Percentiles rank a stretch among this genome's conserved stretches.
Evolutionary conservation across 2,888 invertebrate species (phyloP).

Genomic region (Ptychoptera albimana): DNA sequence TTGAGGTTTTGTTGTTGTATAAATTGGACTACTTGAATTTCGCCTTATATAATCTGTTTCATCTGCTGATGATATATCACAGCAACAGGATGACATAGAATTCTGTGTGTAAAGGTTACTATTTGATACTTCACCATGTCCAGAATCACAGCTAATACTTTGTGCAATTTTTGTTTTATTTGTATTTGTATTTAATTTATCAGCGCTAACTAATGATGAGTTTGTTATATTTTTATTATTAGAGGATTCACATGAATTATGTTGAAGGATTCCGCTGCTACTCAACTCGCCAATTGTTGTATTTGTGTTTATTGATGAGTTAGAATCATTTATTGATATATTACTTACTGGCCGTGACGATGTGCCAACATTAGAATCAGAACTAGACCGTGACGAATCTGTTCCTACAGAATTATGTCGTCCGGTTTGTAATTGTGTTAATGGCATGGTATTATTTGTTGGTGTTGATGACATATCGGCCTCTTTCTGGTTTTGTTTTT

Average conservation of each 20-base stretch:
- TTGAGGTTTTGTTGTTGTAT: background rate
- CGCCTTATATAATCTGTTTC: conserved; percentile 11
- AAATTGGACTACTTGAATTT: conserved; percentile 3
- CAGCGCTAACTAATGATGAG: no score
- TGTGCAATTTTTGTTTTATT: background rate
- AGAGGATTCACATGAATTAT: no score
- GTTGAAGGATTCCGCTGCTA: no score
- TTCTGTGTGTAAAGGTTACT: conserved; percentile 13
- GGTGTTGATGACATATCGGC: background rate
- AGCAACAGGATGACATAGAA: conserved; percentile 13
- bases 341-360: background rate
- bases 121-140: conserved; percentile 22
- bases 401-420: background rate
- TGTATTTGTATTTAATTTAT: background rate
- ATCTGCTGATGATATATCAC: conserved; percentile 11
- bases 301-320: background rate
- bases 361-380: background rate
- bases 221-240: no score
- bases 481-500: background rate
- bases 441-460: conserved; percentile 1
- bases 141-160: conserved; percentile 22
- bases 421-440: background rate
- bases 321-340: background rate
- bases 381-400: background rate
- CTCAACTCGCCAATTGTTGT: no score